Conservation (phyloP, 2,888 invertebrate species). For the Emmelina monodactyla region DNA sequence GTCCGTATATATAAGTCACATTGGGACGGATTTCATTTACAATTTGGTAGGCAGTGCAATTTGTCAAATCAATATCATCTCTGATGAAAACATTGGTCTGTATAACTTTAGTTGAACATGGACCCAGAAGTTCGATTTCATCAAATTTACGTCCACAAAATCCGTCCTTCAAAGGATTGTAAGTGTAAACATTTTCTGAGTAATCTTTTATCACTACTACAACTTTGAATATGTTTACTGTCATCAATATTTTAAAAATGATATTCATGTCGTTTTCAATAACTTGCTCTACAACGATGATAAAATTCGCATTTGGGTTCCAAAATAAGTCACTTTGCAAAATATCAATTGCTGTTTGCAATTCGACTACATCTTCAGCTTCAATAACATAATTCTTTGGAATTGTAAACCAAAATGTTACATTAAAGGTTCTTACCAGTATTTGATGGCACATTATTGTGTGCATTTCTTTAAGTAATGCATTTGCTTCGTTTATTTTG, state of each 20-base stretch:
- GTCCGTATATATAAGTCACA: too few relatives aligned
- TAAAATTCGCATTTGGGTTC: conserved; percentile 31
- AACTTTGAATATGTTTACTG: not conserved
- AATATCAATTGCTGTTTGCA: conserved; percentile 19
- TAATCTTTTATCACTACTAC: not conserved
- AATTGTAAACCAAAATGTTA: not conserved
- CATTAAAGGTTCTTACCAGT: not conserved
- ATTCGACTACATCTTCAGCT: conserved; percentile 18
- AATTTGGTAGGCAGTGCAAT: too few relatives aligned
- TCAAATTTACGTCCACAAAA: not conserved
- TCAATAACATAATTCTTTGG: conserved; percentile 25
- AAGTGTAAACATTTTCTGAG: not conserved
- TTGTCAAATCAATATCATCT: too few relatives aligned
- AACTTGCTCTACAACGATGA: conserved; percentile 22
- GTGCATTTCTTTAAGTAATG: not conserved
- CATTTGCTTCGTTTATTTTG: not conserved
- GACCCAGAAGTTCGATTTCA: not conserved
- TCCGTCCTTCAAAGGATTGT: not conserved
- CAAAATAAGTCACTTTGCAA: conserved; percentile 27
- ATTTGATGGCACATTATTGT: not conserved
- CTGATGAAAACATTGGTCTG: too few relatives aligned
- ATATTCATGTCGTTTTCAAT: too few relatives aligned
- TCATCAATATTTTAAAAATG: not conserved
- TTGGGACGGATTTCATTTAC: too few relatives aligned
- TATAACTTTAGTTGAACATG: not conserved